Base-by-base conservation (phyloP, 2,113 vertebrate genomes). In the Microcebus griseorufus region DNA sequence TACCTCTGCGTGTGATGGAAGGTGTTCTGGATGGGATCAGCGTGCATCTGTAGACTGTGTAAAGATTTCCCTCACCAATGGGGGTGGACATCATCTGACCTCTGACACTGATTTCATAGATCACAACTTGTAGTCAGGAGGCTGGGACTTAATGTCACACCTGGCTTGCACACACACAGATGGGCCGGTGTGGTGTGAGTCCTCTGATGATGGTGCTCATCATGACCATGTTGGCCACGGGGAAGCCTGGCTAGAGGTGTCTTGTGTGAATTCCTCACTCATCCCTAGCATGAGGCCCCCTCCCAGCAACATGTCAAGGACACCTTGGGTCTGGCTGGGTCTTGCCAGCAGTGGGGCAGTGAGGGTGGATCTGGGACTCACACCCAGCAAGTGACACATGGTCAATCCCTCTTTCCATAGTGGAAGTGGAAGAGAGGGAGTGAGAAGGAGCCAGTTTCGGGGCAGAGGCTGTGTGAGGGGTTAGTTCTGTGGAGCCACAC, bases 121-220 rank as follows among this genome's bases (percentile, higher is more conserved):
- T 84, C 58, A 14, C 76, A 45, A 29, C 42, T 29, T 79, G 10
- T n/a, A 55, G 58, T 51, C 27, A 58, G 84, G 80, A 67, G 89
- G 20, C 32, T 32, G 5, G 53, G 32, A 55, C 25, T 72, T 9
- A 0, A 0, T 1, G 17, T 23, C 17, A 39, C 7, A 14, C 9
- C 27, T 34, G 67, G 60, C 32, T 70, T 0, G 5, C 45, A 23
- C 4, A 5, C 2, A 4, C 25, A 6, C 67, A 75, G 69, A 23
- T 39, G 27, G 22, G 14, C 25, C 4, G 3, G 6, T 37, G 18
- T 27, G 29, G 39, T 0, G 0, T 9, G 12, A 80, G 16, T 22
- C 45, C 32, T 93, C 6, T 32, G 72, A 11, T 0, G 5, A 6
- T 3, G 25, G 23, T 45, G 58, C 67, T 39, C 48, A 29, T 51